phyloP scores from a whole-genome alignment of 2,888 invertebrate species.

The Muschampia plurimacula region DNA sequence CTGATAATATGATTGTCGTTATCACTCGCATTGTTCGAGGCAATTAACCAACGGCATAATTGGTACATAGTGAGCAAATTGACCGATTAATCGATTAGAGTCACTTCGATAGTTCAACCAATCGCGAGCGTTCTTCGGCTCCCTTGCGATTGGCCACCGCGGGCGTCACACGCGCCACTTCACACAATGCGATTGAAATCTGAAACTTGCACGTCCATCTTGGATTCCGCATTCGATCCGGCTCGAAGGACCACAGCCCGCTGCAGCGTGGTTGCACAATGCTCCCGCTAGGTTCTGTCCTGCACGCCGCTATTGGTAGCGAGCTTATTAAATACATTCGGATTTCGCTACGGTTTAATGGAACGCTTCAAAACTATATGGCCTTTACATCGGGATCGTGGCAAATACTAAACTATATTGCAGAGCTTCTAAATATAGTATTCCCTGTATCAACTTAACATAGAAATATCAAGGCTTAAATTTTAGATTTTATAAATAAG shows the following conservation, averaged over 20 bases:
- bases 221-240: conserved; percentile 59
- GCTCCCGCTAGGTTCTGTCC: conserved; percentile 30
- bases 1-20: conserved; percentile 29
- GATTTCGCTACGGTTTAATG: conserved; percentile 16
- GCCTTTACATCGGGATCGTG: background rate
- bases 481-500: background rate
- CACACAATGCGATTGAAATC: conserved; percentile 70
- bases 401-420: background rate
- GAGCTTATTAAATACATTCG: conserved; percentile 26
- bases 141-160: conserved; percentile 52
- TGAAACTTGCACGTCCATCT: conserved; percentile 51
- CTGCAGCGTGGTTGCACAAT: conserved; percentile 26
- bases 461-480: background rate
- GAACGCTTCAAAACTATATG: background rate
- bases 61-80: conserved; percentile 71
- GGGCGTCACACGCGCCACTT: conserved; percentile 60
- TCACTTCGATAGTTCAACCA: conserved; percentile 50
- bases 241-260: conserved; percentile 47
- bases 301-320: conserved; percentile 26
- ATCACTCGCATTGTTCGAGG: conserved; percentile 31
- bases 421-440: background rate
- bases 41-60: conserved; percentile 59
- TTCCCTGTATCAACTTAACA: background rate
- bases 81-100: conserved; percentile 66
- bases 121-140: conserved; percentile 47